Base-by-base conservation (phyloP, 2,888 invertebrate species). In the Pomacea canaliculata region DNA sequence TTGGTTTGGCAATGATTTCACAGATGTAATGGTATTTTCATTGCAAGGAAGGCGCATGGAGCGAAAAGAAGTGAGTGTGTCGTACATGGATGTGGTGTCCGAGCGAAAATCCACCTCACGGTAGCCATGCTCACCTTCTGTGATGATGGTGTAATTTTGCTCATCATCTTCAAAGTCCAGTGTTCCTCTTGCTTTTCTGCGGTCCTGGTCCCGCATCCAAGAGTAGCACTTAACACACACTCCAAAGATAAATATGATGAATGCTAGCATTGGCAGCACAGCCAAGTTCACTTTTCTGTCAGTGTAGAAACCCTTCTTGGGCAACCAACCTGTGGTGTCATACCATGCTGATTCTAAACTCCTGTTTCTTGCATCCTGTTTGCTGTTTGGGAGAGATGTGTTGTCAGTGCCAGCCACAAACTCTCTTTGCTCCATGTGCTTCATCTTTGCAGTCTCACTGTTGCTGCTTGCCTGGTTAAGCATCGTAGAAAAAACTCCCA, bases 1-100 rank as follows among this genome's bases (percentile, higher is more conserved):
- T 18, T 73, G 59, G 48, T 51, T 51, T 12, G 74, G 74, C 49
- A 74, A 48, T 23, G 74, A 74, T 60, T 49, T 74, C 8, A 74
- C 63, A 27, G 74, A 74, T 19, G 78, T 78, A 16, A 80, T 73
- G 0, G 80, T 78, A 51, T 70, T 49, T 12, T 78, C 80, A 56
- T 80, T 80, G 27, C 74, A 70, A 5, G 78, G 62, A 12, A 70
- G 51, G 18, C 79, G 70, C 46, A 78, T 62, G 27, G 78, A 76
- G 7, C 76, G 63, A 67, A 78, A 79, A 7, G 81, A 81, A 9
- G 63, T 76, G 16, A 81, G 71, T 8, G 80, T 79, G 67, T 81
- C 82, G 60, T 82, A 82, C 60, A 79, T 68, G 18, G 80, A 81
- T 0, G 76, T 76, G 13, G 74, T 76, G 65, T 81, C 81, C 0